These are phyloP conservation scores for Syngnathus typhle DNA, from an alignment of 2,113 vertebrate species.

Conservation along the genomic window DNA sequence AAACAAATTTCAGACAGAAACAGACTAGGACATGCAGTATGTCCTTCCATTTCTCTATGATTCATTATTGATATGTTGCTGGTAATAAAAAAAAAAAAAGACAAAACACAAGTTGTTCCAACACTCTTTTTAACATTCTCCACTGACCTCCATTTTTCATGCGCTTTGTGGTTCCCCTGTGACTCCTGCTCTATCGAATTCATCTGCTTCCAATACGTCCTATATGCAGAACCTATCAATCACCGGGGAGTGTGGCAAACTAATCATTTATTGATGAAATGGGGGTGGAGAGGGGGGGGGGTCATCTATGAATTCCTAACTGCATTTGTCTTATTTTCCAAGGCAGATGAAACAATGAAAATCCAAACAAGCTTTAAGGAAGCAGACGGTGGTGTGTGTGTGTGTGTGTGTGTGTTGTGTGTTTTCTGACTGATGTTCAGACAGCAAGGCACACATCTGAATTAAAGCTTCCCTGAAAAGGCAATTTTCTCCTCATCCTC, in stretches of 20 bases:
- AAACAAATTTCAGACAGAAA: conserved; percentile 45
- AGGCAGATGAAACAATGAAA: conserved; percentile 77
- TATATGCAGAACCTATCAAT: conserved; percentile 73
- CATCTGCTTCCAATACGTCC: conserved; percentile 76
- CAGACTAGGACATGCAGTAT: conserved; percentile 22
- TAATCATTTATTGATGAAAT: conserved; percentile 81
- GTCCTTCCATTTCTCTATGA: conserved; percentile 24
- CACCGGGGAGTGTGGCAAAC: conserved; percentile 71
- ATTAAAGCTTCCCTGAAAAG: conserved; percentile 73
- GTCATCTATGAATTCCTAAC: conserved; percentile 74
- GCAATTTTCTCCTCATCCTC: conserved; percentile 67
- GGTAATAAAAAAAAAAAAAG: conserved; percentile 22
- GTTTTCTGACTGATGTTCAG: conserved; percentile 67
- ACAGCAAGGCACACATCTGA: conserved; percentile 71
- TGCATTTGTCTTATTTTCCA: conserved; percentile 78
- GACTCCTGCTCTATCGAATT: conserved; percentile 73
- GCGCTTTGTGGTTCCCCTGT: conserved; percentile 66
- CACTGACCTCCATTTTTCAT: conserved; percentile 75
- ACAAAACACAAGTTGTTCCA: conserved; percentile 52
- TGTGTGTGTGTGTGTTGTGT: conserved; percentile 72
- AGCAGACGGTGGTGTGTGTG: conserved; percentile 56
- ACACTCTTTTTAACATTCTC: conserved; percentile 55
- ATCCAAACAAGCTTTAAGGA: conserved; percentile 72
- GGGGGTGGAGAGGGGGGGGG: conserved; percentile 11
- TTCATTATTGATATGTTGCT: conserved; percentile 34